A percentile compares a stretch with the other conserved stretches of the same genome.
phyloP scores from a whole-genome alignment of 1,140 invertebrate species.

The Leptinotarsa defecta region DNA sequence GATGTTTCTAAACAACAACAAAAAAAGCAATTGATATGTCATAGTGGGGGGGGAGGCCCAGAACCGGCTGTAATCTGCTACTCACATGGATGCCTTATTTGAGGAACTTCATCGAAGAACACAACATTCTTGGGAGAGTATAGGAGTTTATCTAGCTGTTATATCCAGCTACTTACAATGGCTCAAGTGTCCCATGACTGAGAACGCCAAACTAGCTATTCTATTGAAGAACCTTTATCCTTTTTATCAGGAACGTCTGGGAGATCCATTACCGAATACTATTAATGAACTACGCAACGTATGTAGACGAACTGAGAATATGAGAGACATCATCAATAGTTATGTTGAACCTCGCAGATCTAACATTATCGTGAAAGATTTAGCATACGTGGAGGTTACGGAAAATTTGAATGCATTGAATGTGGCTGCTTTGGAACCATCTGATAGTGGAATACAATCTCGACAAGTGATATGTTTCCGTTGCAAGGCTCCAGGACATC shows the following conservation, averaged over 20 bases:
- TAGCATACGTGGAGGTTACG: neutral
- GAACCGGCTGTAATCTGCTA: no score
- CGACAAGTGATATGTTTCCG: neutral
- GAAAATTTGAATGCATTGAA: neutral
- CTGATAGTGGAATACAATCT: neutral
- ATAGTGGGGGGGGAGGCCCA: no score
- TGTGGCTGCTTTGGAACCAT: neutral
- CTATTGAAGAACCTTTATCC: no score
- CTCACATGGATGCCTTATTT: slow-evolving; percentile 45
- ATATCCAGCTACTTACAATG: slow-evolving; percentile 43
- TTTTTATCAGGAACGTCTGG: no score
- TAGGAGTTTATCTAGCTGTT: slow-evolving; percentile 45
- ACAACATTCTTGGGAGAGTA: slow-evolving; percentile 37
- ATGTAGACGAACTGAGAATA: neutral
- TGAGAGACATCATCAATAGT: neutral
- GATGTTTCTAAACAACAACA: no score
- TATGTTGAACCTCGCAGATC: neutral
- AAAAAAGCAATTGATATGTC: no score
- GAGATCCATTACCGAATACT: no score
- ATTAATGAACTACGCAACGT: no score
- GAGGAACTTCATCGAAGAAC: slow-evolving; percentile 1
- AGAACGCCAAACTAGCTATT: neutral
- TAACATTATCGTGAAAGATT: neutral
- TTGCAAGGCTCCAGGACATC: neutral
- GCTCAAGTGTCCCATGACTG: slow-evolving; percentile 23